Evolutionary conservation across 2,888 invertebrate species (phyloP).

Genomic region (Dendrolimus pini): DNA sequence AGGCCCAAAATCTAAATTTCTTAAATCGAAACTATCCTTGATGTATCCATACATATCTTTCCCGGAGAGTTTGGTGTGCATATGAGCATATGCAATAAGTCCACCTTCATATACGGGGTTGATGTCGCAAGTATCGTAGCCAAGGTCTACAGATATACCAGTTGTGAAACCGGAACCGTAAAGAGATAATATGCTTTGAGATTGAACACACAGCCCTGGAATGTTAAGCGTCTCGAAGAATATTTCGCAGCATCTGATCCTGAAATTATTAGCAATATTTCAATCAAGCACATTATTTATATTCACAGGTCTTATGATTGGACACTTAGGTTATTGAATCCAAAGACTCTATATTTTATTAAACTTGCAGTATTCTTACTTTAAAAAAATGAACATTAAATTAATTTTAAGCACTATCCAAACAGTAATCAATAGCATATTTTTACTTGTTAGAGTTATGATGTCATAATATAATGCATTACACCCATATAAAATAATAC

Average conservation of each 20-base stretch:
- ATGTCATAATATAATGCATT: no score
- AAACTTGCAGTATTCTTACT: no score
- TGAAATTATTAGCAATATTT: conserved; percentile 18
- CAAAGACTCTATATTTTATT: no score
- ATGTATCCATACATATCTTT: conserved; percentile 31
- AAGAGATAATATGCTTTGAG: conserved; percentile 42
- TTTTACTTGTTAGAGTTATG: no score
- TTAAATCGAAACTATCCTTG: conserved; percentile 22
- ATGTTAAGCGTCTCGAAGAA: conserved; percentile 55
- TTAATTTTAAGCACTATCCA: no score
- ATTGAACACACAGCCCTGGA: conserved; percentile 48
- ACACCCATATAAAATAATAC: no score
- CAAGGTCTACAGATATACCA: conserved; percentile 54
- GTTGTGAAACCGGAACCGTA: conserved; percentile 54
- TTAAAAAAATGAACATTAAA: no score
- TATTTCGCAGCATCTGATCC: conserved; percentile 52
- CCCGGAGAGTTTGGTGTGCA: conserved; percentile 38
- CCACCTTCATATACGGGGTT: conserved; percentile 55
- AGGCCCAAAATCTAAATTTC: conserved; percentile 22
- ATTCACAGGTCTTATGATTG: no score
- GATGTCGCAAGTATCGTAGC: conserved; percentile 40
- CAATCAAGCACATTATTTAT: no score
- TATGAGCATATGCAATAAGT: conserved; percentile 39
- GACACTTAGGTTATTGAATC: no score
- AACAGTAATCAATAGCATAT: no score